Conservation (phyloP, 2,113 vertebrate genomes). For the Narcine bancroftii region DNA sequence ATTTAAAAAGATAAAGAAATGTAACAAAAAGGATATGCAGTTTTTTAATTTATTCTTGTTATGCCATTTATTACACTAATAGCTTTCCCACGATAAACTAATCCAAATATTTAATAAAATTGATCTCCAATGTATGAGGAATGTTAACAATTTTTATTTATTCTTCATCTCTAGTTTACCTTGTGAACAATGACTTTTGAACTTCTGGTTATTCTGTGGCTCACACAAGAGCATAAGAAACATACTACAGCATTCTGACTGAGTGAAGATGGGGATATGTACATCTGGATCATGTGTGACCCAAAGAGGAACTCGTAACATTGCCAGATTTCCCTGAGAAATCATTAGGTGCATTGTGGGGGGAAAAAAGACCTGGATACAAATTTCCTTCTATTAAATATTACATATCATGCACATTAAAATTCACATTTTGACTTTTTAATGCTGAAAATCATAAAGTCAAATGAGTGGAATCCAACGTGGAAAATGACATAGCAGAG, state of each 20-base stretch:
- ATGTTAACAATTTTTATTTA: background rate
- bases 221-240: background rate
- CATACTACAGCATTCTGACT: background rate
- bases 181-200: background rate
- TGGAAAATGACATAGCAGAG: background rate
- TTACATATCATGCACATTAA: background rate
- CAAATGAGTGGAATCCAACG: background rate
- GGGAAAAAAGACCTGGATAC: background rate
- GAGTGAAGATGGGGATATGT: background rate
- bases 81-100: background rate
- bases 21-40: background rate
- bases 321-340: background rate
- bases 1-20: background rate
- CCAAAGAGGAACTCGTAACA: background rate
- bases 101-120: background rate
- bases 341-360: background rate
- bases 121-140: background rate
- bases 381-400: background rate
- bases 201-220: background rate
- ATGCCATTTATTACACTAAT: background rate
- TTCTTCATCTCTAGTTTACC: background rate
- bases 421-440: background rate
- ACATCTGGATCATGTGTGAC: background rate
- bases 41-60: background rate
- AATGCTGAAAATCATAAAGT: background rate